Percentiles rank a stretch among this genome's conserved stretches.
phyloP scores from a whole-genome alignment of 2,888 invertebrate genomes.

The Andrena bicolor region DNA sequence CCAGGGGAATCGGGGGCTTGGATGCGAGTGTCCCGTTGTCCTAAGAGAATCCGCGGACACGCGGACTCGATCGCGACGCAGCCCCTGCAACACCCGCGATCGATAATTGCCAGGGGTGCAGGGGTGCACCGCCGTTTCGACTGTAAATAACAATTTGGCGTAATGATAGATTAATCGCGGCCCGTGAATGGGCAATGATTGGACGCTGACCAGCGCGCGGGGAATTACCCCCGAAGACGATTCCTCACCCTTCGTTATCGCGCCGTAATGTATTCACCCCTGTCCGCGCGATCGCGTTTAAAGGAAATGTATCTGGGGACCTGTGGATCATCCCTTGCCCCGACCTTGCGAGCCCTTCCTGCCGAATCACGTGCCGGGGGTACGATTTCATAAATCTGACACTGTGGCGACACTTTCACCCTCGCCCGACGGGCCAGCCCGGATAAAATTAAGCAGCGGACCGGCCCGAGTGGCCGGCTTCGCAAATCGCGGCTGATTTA shows the following conservation, averaged over 20 bases:
- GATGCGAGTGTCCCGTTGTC: background rate
- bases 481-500: no score
- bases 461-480: no score
- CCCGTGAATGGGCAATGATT: slow-evolving; percentile 70
- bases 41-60: slow-evolving; percentile 5
- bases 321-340: slow-evolving; percentile 1
- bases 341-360: background rate
- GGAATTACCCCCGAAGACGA: slow-evolving; percentile 30
- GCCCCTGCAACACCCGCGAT: slow-evolving; percentile 16
- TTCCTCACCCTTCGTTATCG: slow-evolving; percentile 28
- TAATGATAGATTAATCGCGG: slow-evolving; percentile 65
- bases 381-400: background rate
- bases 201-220: slow-evolving; percentile 39
- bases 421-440: no score
- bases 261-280: slow-evolving; percentile 20
- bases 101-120: slow-evolving; percentile 43
- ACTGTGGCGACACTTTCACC: background rate
- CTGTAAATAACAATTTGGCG: slow-evolving; percentile 57
- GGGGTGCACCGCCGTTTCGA: slow-evolving; percentile 33
- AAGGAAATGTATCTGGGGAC: background rate
- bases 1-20: background rate
- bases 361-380: background rate
- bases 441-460: no score
- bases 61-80: slow-evolving; percentile 15
- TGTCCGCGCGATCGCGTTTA: slow-evolving; percentile 7